A percentile compares a stretch with the other conserved stretches of the same genome.
Evolutionary conservation across 2,888 invertebrate species (phyloP).

Genomic region (Laothoe populi): DNA sequence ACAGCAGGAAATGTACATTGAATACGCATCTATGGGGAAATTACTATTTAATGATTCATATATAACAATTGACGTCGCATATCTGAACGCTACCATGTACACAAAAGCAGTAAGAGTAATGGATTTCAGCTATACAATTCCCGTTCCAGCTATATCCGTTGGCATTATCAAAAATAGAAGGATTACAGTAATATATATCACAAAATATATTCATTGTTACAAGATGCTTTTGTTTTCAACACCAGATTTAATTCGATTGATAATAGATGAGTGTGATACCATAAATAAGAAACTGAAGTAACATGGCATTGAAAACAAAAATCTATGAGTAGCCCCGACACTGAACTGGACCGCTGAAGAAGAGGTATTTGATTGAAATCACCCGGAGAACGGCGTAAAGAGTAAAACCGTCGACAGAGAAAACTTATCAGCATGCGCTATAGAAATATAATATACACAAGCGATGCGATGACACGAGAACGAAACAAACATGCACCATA

Average conservation of each 20-base stretch:
- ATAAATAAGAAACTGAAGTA: constrained; percentile 33
- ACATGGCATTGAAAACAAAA: constrained; percentile 76
- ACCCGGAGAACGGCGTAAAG: constrained; percentile 56
- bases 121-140: constrained; percentile 71
- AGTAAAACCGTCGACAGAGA: constrained; percentile 1
- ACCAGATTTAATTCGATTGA: constrained; percentile 50
- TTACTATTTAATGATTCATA: constrained; percentile 29
- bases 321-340: constrained; percentile 71
- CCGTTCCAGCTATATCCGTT: constrained; percentile 72
- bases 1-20: constrained; percentile 3
- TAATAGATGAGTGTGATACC: constrained; percentile 18
- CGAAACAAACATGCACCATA: constrained; percentile 49
- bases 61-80: constrained; percentile 55
- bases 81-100: constrained; percentile 48
- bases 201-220: constrained; percentile 83
- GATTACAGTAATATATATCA: constrained; percentile 82
- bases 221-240: constrained; percentile 74
- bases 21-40: constrained; percentile 6
- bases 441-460: constrained; percentile 35
- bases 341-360: constrained; percentile 78
- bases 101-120: constrained; percentile 44
- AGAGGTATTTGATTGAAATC: constrained; percentile 79
- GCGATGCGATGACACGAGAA: constrained; percentile 50
- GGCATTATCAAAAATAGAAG: constrained; percentile 85
- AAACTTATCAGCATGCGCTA: constrained; percentile 47